These are phyloP conservation scores for Alligator sinensis DNA, from an alignment of 2,113 vertebrate genomes.

Conservation along the genomic window DNA sequence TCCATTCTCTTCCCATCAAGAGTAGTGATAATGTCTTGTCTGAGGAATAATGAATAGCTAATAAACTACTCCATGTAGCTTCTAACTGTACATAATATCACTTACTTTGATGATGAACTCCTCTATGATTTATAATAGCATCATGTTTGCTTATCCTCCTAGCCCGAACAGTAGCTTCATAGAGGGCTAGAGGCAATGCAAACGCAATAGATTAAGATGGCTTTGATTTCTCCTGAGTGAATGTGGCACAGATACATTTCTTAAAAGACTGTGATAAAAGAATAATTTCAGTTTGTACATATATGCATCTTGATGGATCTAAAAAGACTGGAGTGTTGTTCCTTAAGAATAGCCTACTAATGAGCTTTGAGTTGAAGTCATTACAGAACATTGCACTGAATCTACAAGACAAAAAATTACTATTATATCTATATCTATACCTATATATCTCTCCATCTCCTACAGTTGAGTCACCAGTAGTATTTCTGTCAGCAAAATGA, in stretches of 20 bases:
- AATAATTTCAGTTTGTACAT: conserved; percentile 6
- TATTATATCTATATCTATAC: not conserved
- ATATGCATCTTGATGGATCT: not conserved
- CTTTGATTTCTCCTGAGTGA: not conserved
- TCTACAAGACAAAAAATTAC: not conserved
- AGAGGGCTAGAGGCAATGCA: not conserved
- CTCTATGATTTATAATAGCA: not conserved
- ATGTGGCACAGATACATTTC: not conserved
- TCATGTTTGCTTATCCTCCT: not conserved
- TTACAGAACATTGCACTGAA: not conserved
- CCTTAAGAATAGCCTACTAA: not conserved
- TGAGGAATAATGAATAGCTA: conserved; percentile 20
- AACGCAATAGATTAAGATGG: not conserved
- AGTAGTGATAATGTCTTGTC: not conserved
- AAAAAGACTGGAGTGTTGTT: not conserved
- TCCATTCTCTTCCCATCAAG: conserved; percentile 7
- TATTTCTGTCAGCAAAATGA: not conserved
- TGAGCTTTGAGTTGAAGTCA: not conserved
- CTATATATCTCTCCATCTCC: too few relatives aligned
- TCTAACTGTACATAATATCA: not conserved
- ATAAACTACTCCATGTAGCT: not conserved
- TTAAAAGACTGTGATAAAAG: not conserved
- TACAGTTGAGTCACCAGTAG: not conserved
- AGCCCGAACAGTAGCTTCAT: not conserved
- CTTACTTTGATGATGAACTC: not conserved